These are phyloP conservation scores for Myzus persicae DNA, from an alignment of 1,140 invertebrate genomes.

Conservation along the genomic window DNA sequence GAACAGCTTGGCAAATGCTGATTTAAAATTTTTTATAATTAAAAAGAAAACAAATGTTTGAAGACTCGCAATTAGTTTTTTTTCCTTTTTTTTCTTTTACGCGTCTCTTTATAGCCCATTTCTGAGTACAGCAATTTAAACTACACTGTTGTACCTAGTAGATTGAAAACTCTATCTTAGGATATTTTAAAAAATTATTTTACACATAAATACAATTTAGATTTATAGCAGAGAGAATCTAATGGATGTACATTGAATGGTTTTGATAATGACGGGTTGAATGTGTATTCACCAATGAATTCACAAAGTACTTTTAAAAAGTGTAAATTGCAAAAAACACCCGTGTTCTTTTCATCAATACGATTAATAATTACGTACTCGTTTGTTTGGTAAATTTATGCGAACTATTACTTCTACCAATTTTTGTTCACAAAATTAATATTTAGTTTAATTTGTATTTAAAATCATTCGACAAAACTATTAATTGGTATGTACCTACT, in stretches of 20 bases:
- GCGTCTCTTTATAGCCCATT: not conserved
- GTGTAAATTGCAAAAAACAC: not conserved
- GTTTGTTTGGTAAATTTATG: not conserved
- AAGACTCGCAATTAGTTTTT: not conserved
- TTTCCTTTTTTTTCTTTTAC: not conserved
- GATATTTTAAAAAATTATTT: not conserved
- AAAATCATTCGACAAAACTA: not conserved
- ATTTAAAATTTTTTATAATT: conserved; percentile 13
- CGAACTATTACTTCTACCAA: not conserved
- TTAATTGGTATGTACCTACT: too few relatives aligned
- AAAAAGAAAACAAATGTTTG: not conserved
- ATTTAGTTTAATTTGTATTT: not conserved
- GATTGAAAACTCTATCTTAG: not conserved
- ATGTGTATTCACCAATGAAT: not conserved
- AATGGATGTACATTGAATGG: not conserved
- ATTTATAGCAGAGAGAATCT: not conserved
- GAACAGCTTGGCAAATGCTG: not conserved
- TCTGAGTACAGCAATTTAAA: not conserved
- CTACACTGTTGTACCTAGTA: not conserved
- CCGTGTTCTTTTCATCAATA: not conserved
- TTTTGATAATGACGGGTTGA: not conserved
- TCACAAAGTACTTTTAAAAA: not conserved
- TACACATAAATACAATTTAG: not conserved
- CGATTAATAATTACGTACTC: not conserved
- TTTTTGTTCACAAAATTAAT: not conserved